Evolutionary conservation across 2,797 vertebrate genomes (phyloP), one percentile per base, ranked within the genome.

Genomic region (Oryzias dopingdopingensis): DNA sequence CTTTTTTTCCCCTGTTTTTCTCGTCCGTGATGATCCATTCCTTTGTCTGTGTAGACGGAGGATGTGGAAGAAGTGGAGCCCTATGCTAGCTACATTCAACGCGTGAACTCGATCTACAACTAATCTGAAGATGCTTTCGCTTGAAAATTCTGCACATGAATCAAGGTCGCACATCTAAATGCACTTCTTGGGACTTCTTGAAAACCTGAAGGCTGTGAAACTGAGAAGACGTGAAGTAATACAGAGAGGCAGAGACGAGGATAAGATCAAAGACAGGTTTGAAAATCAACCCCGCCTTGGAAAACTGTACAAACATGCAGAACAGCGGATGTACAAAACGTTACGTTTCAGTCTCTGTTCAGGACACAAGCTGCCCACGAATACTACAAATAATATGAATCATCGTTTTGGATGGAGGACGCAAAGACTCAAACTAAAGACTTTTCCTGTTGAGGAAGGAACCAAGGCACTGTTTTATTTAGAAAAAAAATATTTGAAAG

Each of bases 81-180:
- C 0, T 92, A 92, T 1, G 91, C 88, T 46, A 90, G 90, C 65
- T 93, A 92, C 5, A 51, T 91, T 67, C 91, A 93, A 67, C 87
- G 91, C 49, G 89, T 86, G 14, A 93, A 93, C 85, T 91, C 90
- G 26, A 92, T 93, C 65, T 93, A 93, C 76, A 92, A 91, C 79
- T 92, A 82, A 51, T 82, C 79, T 49, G 82, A 76, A 60, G 82
- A 82, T 20, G 62, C 81, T 53, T 87, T 80, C 52, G 74, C 72
- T 6, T 76, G 20, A 49, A 52, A 72, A 44, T 7, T 8, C 5
- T 59, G 42, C 58, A 60, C 44, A 76, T 46, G 47, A 59, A 46
- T 64, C 52, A 49, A 16, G n/a, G 32, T 8, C 42, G 14, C 44
- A 42, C 44, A 41, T n/a, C 46, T n/a, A 46, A 40, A 53, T 53